phyloP scores from a whole-genome alignment of 2,888 invertebrate genomes.

The Nipponacmea schrenckii region DNA sequence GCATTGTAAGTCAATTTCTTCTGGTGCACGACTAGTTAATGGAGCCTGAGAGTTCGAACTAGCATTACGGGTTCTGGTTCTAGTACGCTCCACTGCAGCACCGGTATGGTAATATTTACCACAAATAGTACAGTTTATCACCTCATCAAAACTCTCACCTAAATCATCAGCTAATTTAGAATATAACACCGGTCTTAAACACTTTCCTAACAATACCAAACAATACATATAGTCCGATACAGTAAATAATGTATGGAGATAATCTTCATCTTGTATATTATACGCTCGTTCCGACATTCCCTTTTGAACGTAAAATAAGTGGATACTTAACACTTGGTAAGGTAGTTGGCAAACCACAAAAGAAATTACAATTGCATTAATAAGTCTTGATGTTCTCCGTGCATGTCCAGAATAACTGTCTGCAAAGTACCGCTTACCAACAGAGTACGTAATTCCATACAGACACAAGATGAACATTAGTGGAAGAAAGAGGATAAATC shows the following conservation, averaged over 20 bases:
- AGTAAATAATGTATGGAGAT: conserved; percentile 23
- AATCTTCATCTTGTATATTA: conserved; percentile 8
- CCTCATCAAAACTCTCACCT: conserved; percentile 52
- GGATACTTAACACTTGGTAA: conserved; percentile 41
- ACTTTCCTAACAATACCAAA: conserved; percentile 49
- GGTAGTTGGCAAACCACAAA: conserved; percentile 53
- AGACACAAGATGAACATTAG: conserved; percentile 43
- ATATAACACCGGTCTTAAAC: conserved; percentile 53
- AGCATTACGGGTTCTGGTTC: background rate
- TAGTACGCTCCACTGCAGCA: background rate
- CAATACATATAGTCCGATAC: conserved; percentile 40
- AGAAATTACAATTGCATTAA: conserved; percentile 43
- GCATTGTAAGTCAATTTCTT: too few relatives aligned
- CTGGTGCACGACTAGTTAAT: conserved; percentile 6
- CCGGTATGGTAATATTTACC: conserved; percentile 22
- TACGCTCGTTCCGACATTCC: background rate
- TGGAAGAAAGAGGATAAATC: conserved; percentile 52
- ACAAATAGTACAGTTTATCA: conserved; percentile 57
- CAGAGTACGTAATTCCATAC: conserved; percentile 47
- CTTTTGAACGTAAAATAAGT: conserved; percentile 34
- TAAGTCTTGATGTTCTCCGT: conserved; percentile 49
- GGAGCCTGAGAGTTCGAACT: conserved; percentile 21
- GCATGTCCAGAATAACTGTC: conserved; percentile 54
- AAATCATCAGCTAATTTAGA: conserved; percentile 55
- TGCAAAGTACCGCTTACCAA: conserved; percentile 52